These are phyloP conservation scores for Formica aserva DNA, from an alignment of 2,888 invertebrate genomes.

Conservation along the genomic window DNA sequence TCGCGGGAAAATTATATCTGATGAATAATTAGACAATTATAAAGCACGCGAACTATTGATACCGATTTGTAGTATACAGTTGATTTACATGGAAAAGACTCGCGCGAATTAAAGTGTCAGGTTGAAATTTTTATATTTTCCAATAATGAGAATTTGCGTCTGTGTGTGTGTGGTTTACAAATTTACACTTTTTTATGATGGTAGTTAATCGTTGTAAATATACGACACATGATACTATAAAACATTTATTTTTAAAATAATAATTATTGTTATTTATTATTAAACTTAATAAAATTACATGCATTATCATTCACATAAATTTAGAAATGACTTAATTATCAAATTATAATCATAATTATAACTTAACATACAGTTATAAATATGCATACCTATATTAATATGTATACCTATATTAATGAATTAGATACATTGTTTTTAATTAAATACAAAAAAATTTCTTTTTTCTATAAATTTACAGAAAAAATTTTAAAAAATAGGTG, in stretches of 20 bases:
- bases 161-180: background rate
- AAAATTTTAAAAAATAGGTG: background rate
- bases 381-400: background rate
- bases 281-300: background rate
- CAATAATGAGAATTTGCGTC: background rate
- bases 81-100: background rate
- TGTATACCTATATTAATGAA: background rate
- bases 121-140: background rate
- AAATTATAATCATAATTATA: background rate
- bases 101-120: background rate
- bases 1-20: background rate
- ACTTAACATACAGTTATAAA: background rate
- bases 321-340: background rate
- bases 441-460: background rate
- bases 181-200: background rate
- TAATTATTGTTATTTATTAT: background rate
- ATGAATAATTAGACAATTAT: background rate
- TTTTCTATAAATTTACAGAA: background rate
- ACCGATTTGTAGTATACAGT: background rate
- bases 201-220: background rate
- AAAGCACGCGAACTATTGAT: background rate
- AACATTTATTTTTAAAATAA: background rate
- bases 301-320: background rate
- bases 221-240: background rate
- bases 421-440: background rate